A percentile compares a stretch with the other conserved stretches of the same genome.
Evolutionary conservation across 2,113 vertebrate species (phyloP).

Genomic region (Poicephalus gulielmi): DNA sequence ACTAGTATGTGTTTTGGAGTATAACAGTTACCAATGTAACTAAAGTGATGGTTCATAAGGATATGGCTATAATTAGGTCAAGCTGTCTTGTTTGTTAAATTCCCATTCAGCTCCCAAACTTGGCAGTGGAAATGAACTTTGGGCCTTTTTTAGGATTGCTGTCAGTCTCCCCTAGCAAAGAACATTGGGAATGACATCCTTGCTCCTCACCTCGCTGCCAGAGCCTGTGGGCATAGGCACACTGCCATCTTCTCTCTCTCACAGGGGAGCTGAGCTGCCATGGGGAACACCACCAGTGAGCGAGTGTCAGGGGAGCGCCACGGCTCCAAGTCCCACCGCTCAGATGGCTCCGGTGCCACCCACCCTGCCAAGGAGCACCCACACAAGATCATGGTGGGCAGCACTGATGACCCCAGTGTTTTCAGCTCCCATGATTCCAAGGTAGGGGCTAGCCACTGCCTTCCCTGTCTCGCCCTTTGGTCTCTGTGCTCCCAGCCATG

Average conservation of each 20-base stretch:
- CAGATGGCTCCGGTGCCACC: constrained; percentile 75
- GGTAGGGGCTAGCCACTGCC: constrained; percentile 66
- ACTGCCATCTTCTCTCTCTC: neutral
- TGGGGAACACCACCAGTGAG: constrained; percentile 95
- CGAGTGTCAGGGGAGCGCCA: constrained; percentile 87
- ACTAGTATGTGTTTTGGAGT: neutral
- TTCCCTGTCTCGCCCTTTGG: neutral
- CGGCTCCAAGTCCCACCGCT: constrained; percentile 86
- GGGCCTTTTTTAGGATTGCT: neutral
- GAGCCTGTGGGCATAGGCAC: neutral
- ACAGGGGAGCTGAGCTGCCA: constrained; percentile 53
- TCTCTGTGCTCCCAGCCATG: neutral
- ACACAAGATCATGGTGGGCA: constrained; percentile 93
- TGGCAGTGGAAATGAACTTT: neutral
- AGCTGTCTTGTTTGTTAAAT: constrained; percentile 24
- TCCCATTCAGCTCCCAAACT: neutral
- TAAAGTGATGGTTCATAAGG: neutral
- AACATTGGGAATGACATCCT: rapidly evolving
- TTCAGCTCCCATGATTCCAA: constrained; percentile 90
- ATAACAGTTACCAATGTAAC: neutral
- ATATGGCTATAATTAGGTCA: constrained; percentile 19
- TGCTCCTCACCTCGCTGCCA: neutral
- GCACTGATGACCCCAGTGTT: constrained; percentile 92
- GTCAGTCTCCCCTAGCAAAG: neutral
- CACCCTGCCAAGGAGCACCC: constrained; percentile 83